Percentiles rank a stretch among this genome's conserved stretches.
These are phyloP conservation scores for Apis dorsata DNA, from an alignment of 1,140 invertebrate genomes.

Conservation along the genomic window DNA sequence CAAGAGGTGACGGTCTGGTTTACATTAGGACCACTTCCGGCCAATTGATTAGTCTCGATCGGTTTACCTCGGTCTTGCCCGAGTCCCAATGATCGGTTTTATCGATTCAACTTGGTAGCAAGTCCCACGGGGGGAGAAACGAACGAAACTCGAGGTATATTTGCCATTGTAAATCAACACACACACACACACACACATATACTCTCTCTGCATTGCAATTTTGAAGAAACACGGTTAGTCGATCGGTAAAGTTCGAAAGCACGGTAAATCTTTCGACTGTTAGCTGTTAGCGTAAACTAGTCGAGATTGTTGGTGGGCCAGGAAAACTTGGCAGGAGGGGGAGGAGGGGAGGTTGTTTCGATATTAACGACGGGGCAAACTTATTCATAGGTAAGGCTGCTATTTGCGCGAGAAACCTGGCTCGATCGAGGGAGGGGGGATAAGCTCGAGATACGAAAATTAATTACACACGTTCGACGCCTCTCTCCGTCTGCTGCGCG, in stretches of 20 bases:
- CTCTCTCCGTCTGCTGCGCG: not conserved
- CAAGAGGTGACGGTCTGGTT: constrained; percentile 45
- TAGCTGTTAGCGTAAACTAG: not conserved
- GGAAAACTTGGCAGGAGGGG: not conserved
- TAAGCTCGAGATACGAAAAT: constrained; percentile 39
- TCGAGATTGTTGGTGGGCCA: not conserved
- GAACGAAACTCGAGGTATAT: not conserved
- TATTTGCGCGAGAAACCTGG: constrained; percentile 21
- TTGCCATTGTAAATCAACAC: not conserved
- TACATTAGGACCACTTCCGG: constrained; percentile 63
- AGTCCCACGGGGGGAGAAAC: not conserved
- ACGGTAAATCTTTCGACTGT: not conserved
- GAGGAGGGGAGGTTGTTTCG: not conserved
- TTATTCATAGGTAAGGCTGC: constrained; percentile 9
- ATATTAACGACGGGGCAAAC: constrained; percentile 3
- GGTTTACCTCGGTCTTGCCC: constrained; percentile 29
- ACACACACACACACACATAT: no score
- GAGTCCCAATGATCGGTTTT: constrained; percentile 10
- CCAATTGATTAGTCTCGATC: constrained; percentile 62
- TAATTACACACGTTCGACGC: constrained; percentile 28
- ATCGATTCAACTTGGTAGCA: constrained; percentile 40
- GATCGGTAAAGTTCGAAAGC: not conserved
- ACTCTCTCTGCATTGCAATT: not conserved
- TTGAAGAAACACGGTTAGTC: not conserved
- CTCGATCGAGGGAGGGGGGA: constrained; percentile 22